Base-by-base conservation (phyloP, 1,140 invertebrate species). In the Ips nitidus region DNA sequence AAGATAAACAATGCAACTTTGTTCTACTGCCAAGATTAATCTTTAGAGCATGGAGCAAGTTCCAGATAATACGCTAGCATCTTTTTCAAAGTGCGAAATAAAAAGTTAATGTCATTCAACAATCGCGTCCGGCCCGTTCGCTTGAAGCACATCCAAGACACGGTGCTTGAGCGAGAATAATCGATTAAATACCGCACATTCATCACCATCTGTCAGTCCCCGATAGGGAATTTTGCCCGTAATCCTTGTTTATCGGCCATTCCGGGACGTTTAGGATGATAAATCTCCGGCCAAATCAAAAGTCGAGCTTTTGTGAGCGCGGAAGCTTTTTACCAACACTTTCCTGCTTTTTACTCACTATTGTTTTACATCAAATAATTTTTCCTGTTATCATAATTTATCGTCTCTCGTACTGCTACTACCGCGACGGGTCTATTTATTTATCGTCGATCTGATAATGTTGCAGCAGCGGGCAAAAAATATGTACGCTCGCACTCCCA, bases 191-290 rank as follows among this genome's bases (percentile, higher is more conserved):
- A 53, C 66, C 66, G 50, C 53, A 69, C 66, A 69, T 69, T 62
- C 66, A 69, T 69, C 66, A 69, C 59, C 59, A 69, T 69, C 66
- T 69, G 66, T 62, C 66, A 62, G 41, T 6, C 61, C 59, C 39
- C 64, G 65, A 69, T 61, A 41, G 66, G 57, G 66, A 69, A 61
- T 68, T 69, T 55, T 57, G 58, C 58, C 42, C 58, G 66, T 69
- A 69, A 69, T 69, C 66, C 66, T 69, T 69, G 66, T 69, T 69
- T 69, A 69, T 69, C 66, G 66, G 52, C 66, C 42, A 69, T 69
- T 62, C 59, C 66, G 41, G 66, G 66, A 69, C 66, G 60, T 69
- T 69, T 62, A 69, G 47, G 66, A 69, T 69, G 66, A 69, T 69
- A 69, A 69, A 69, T 69, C 66, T 69, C 39, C 55, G 50, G 47